A percentile compares a stretch with the other conserved stretches of the same genome.
Evolutionary conservation across 2,113 vertebrate genomes (phyloP).

Genomic region (Papio anubis): DNA sequence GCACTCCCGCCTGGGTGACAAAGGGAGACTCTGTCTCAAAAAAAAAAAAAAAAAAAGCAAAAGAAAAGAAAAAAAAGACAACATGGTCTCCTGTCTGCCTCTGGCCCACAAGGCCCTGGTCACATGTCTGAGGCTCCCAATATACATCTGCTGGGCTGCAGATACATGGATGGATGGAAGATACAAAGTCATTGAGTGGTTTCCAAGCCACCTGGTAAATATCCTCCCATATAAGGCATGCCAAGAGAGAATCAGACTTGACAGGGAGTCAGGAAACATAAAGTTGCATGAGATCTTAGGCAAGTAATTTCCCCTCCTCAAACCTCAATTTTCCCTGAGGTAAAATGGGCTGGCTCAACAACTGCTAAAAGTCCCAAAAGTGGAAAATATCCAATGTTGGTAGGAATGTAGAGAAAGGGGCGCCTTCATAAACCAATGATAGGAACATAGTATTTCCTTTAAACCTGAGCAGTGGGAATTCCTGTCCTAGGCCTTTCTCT

Average conservation of each 20-base stretch:
- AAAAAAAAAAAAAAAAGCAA: no score
- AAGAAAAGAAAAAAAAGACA: no score
- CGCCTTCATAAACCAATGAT: background rate
- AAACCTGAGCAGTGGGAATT: background rate
- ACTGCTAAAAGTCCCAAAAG: background rate
- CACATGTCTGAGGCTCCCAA: background rate
- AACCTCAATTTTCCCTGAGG: background rate
- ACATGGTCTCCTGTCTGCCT: background rate
- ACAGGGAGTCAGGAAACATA: background rate
- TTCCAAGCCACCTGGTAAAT: background rate
- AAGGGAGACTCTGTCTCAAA: no score
- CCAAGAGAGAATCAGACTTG: background rate
- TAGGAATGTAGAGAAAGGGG: background rate
- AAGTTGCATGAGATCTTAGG: background rate
- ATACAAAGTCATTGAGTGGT: background rate
- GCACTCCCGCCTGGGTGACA: no score
- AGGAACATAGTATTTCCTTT: background rate
- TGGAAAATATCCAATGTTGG: background rate
- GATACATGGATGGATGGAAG: background rate
- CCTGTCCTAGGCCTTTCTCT: background rate
- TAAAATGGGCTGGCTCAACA: background rate
- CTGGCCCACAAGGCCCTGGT: background rate
- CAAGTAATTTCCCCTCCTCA: background rate
- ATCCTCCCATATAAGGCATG: background rate
- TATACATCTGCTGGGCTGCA: background rate